Evolutionary conservation across 2,113 vertebrate genomes (phyloP), one percentile per base, ranked within the genome.

Genomic region (Probosciger aterrimus): DNA sequence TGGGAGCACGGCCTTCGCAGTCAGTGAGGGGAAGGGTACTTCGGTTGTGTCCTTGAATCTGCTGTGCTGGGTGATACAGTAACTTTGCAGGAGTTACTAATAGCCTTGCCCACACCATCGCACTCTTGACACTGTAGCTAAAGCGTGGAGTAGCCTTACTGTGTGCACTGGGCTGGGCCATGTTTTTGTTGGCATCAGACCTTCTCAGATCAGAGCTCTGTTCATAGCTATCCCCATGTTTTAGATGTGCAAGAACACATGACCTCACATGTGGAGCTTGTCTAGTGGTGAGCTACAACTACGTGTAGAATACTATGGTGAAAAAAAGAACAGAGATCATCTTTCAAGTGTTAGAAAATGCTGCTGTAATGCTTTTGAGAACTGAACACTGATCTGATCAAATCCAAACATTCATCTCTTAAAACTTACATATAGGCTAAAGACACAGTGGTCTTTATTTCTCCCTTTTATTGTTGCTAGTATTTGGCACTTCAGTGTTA

Each of bases 91-190:
- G 18, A 24, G 19, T 23, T 67, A 2, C 46, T 11, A 1, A 3
- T 3, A 23, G n/a, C 50, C 14, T 31, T 50, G 74, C 23, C n/a
- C 6, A 0, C 17, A 4, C 2, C 49, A 0, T 4, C 4, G 53
- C 1, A 1, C 52, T 55, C 59, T 9, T 55, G 57, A 46, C 31
- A 0, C 41, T 10, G 22, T 0, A 5, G 79, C 11, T 3, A 2
- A 5, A 11, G 14, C 0, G 1, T 6, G n/a, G n/a, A 17, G 20
- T 5, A 28, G 15, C 16, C 10, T 31, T 19, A 0, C 33, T 31
- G 23, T 2, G 17, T 9, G 10, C 15, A 0, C 64, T 0, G 0
- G 5, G 41, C 80, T n/a, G 55, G 28, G 14, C 28, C 19, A 2
- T 0, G 10, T 10, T 27, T 25, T 14, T 39, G 10, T 8, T 65